These are phyloP conservation scores for Mobula birostris DNA, from an alignment of 2,113 vertebrate species.

Conservation along the genomic window DNA sequence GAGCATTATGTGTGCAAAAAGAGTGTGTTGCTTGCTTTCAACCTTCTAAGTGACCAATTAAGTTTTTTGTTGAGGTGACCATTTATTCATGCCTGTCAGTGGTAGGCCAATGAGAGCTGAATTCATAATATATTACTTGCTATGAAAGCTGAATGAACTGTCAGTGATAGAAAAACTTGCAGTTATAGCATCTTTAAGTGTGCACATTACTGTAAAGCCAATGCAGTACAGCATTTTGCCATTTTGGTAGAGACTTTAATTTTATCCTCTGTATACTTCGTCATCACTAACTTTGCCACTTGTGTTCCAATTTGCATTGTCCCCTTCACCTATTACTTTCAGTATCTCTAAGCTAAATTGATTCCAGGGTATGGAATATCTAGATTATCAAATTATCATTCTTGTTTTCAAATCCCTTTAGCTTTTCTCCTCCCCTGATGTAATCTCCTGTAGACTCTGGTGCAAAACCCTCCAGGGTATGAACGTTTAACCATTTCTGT, in stretches of 20 bases:
- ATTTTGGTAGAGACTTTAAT: not conserved
- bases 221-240: not conserved
- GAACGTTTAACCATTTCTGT: too few species aligned
- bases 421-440: too few species aligned
- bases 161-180: not conserved
- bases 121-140: not conserved
- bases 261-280: too few species aligned
- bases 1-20: not conserved
- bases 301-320: not conserved
- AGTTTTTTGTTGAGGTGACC: slow-evolving; percentile 24
- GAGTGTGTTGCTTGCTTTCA: not conserved
- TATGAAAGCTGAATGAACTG: not conserved
- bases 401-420: too few species aligned
- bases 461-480: too few species aligned
- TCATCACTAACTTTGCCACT: too few species aligned
- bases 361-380: too few species aligned
- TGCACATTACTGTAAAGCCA: not conserved
- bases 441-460: too few species aligned
- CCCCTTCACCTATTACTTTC: not conserved
- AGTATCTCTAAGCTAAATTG: too few species aligned
- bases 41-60: slow-evolving; percentile 29
- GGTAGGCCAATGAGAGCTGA: not conserved
- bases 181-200: not conserved
- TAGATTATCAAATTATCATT: too few species aligned
- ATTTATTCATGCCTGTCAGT: slow-evolving; percentile 3